Conservation (phyloP, 2,888 invertebrate genomes). For the Melolontha melolontha region DNA sequence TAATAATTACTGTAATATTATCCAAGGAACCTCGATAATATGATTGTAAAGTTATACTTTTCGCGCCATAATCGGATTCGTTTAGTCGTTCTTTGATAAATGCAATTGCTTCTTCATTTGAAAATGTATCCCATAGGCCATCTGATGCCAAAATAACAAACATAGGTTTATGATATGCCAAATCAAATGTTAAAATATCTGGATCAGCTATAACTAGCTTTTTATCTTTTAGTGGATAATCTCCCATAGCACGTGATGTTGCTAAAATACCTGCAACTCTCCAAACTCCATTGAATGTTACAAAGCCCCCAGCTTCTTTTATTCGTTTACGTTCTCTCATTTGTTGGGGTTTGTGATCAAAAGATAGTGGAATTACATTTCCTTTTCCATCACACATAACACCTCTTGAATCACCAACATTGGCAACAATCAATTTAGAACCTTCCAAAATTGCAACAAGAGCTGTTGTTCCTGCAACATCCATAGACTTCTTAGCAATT, state of each 20-base stretch:
- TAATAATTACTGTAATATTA: conserved; percentile 94
- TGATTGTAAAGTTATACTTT: conserved; percentile 90
- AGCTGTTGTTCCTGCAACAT: conserved; percentile 91
- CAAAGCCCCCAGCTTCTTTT: conserved; percentile 94
- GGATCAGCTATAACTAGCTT: conserved; percentile 96
- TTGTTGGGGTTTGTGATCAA: conserved; percentile 97
- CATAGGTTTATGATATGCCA: conserved; percentile 86
- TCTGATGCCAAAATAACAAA: conserved; percentile 95
- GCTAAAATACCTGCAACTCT: conserved; percentile 95
- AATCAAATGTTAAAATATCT: conserved; percentile 91
- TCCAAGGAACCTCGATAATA: conserved; percentile 93
- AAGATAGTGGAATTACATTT: conserved; percentile 90
- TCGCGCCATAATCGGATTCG: conserved; percentile 91
- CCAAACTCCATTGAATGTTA: conserved; percentile 97
- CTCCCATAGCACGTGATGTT: conserved; percentile 93
- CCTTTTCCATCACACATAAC: conserved; percentile 94
- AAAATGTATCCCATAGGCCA: conserved; percentile 96
- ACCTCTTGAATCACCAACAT: conserved; percentile 96
- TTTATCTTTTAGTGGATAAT: conserved; percentile 94
- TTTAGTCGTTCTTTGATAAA: conserved; percentile 87
- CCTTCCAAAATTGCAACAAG: conserved; percentile 89
- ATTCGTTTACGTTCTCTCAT: conserved; percentile 93
- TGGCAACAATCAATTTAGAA: conserved; percentile 88
- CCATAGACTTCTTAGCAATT: conserved; percentile 81
- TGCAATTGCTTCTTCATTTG: conserved; percentile 93